Conservation (phyloP, 2,113 vertebrate genomes). For the Daubentonia madagascariensis region DNA sequence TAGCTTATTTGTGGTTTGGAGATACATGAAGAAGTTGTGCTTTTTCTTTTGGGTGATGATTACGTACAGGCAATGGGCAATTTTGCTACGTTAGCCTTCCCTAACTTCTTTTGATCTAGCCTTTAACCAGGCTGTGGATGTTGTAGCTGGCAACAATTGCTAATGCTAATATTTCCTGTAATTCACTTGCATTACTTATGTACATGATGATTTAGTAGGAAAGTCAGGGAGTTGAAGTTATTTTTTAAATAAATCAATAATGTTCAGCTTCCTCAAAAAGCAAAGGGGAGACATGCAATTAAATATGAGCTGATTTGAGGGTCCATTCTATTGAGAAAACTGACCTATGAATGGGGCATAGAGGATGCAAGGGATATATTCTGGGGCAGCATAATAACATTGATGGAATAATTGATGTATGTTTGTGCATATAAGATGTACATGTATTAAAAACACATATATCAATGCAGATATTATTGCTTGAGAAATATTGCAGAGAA, state of each 20-base stretch:
- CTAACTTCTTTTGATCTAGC: conserved; percentile 57
- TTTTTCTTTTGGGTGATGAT: conserved; percentile 49
- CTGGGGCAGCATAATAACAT: not conserved
- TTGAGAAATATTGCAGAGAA: not conserved
- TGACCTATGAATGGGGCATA: not conserved
- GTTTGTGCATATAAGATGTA: not conserved
- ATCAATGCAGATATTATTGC: not conserved
- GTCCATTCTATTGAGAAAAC: conserved; percentile 49
- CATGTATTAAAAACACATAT: not conserved
- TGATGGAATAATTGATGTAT: not conserved
- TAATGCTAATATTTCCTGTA: conserved; percentile 65
- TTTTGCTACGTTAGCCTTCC: conserved; percentile 49
- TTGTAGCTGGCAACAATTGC: conserved; percentile 58
- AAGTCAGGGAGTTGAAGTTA: conserved; percentile 22
- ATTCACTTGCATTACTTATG: conserved; percentile 56
- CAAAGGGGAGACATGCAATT: conserved; percentile 47
- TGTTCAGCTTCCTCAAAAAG: conserved; percentile 44
- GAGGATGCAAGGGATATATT: not conserved
- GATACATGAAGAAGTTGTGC: not conserved
- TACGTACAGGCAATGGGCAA: not conserved
- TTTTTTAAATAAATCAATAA: conserved; percentile 58
- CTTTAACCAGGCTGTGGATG: conserved; percentile 51
- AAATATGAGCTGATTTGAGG: conserved; percentile 41
- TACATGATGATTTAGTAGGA: conserved; percentile 60
- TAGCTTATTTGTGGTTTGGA: not conserved